phyloP scores from a whole-genome alignment of 1,140 invertebrate species.

The Drosophila serrata region DNA sequence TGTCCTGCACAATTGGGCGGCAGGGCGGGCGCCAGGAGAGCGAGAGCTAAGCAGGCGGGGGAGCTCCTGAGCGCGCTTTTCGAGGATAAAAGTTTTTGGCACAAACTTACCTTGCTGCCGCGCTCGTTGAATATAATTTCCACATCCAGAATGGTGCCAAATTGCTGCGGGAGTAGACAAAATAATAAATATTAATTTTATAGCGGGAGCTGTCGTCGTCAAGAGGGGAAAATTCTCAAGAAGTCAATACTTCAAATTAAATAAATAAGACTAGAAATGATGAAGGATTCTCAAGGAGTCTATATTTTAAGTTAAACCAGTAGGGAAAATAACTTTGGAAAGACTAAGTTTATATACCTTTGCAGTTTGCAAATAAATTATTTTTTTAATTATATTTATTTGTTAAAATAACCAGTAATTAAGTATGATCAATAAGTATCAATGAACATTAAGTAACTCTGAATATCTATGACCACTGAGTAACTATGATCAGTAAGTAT shows the following conservation, averaged over 20 bases:
- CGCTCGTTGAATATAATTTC: slow-evolving; percentile 99
- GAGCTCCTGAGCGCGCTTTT: slow-evolving; percentile 6
- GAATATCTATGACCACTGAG: too few relatives aligned
- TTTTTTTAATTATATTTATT: too few relatives aligned
- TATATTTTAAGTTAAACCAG: not conserved
- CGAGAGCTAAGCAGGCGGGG: slow-evolving; percentile 16
- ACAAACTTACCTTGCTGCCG: slow-evolving; percentile 97
- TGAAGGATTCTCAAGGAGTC: not conserved
- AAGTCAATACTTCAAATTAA: slow-evolving; percentile 4
- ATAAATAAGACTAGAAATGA: not conserved
- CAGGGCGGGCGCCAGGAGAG: slow-evolving; percentile 1
- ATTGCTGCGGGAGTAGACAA: slow-evolving; percentile 91
- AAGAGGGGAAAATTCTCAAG: slow-evolving; percentile 3
- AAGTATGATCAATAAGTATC: too few relatives aligned
- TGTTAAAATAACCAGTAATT: too few relatives aligned
- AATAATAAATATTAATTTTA: slow-evolving; percentile 42
- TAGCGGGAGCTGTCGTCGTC: slow-evolving; percentile 2
- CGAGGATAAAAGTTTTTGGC: slow-evolving; percentile 20
- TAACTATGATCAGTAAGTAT: too few relatives aligned
- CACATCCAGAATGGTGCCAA: slow-evolving; percentile 98
- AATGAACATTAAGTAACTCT: too few relatives aligned
- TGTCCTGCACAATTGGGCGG: slow-evolving; percentile 43
- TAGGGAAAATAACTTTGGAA: too few relatives aligned
- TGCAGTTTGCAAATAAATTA: too few relatives aligned
- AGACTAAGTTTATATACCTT: too few relatives aligned